Conservation (phyloP, 2,888 invertebrate genomes). For the Celastrina argiolus region DNA sequence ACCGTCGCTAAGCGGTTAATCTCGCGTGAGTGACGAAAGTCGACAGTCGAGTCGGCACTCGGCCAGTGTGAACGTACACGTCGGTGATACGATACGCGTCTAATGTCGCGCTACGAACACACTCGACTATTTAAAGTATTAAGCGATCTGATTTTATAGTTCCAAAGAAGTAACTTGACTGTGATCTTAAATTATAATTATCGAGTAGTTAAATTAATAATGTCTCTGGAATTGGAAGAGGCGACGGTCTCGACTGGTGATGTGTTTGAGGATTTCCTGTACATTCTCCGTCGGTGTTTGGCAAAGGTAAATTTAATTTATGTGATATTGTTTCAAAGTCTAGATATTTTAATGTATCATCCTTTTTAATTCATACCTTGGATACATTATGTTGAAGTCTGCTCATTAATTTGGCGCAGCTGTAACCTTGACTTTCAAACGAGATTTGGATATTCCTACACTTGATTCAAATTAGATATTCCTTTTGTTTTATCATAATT, state of each 20-base stretch:
- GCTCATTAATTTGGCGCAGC: not conserved
- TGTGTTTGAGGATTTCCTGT: constrained; percentile 85
- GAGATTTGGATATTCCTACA: not conserved
- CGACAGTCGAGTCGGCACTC: constrained; percentile 30
- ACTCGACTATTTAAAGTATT: constrained; percentile 50
- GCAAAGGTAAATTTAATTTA: constrained; percentile 81
- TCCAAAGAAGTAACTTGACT: constrained; percentile 62
- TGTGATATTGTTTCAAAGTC: not conserved
- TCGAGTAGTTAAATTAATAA: constrained; percentile 48
- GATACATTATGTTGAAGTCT: not conserved
- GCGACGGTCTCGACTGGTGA: constrained; percentile 80
- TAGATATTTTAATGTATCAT: not conserved
- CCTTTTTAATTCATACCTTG: not conserved
- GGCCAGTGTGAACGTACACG: constrained; percentile 55
- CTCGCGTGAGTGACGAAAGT: constrained; percentile 43
- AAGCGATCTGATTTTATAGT: constrained; percentile 58
- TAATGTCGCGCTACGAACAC: constrained; percentile 41
- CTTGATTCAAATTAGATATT: not conserved
- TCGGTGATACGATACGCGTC: constrained; percentile 44
- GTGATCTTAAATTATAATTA: constrained; percentile 55
- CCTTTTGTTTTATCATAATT: not conserved
- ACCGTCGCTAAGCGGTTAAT: constrained; percentile 55
- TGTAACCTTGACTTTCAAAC: constrained; percentile 14
- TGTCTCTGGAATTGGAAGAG: constrained; percentile 83
- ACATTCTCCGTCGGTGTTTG: constrained; percentile 82